These are phyloP conservation scores for Cydia fagiglandana DNA, from an alignment of 1,140 invertebrate species.

Conservation along the genomic window DNA sequence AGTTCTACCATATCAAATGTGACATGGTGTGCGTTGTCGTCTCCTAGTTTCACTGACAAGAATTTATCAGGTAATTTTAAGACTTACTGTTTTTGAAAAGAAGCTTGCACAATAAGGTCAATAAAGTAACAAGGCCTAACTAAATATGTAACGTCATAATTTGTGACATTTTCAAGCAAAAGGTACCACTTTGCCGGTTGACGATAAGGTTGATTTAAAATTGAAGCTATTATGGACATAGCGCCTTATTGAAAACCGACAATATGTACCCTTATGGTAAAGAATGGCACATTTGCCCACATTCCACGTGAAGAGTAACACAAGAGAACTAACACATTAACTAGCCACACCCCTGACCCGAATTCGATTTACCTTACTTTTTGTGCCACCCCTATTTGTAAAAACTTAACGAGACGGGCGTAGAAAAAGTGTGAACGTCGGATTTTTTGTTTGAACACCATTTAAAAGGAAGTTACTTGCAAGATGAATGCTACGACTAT, in stretches of 20 bases:
- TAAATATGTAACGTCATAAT: too few species aligned
- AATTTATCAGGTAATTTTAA: too few species aligned
- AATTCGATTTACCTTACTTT: constrained; percentile 16
- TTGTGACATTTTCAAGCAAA: too few species aligned
- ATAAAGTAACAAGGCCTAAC: not conserved
- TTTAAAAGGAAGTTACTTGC: not conserved
- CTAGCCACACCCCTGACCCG: constrained; percentile 1
- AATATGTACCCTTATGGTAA: too few species aligned
- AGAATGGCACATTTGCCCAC: not conserved
- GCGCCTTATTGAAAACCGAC: too few species aligned
- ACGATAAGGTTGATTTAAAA: too few species aligned
- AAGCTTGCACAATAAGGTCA: not conserved
- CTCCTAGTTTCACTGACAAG: too few species aligned
- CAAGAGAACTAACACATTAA: constrained; percentile 23
- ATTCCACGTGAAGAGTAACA: not conserved
- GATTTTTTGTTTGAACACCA: constrained; percentile 16
- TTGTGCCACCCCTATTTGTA: constrained; percentile 19
- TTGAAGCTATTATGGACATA: too few species aligned
- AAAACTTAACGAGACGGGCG: constrained; percentile 28
- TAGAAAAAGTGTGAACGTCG: constrained; percentile 19
- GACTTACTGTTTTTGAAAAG: too few species aligned
- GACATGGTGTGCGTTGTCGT: too few species aligned
- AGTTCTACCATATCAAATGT: too few species aligned
- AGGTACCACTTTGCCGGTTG: too few species aligned
- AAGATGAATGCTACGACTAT: not conserved